Evolutionary conservation across 1,140 invertebrate genomes (phyloP), one percentile per base, ranked within the genome.

Genomic region (Drosophila gunungcola): DNA sequence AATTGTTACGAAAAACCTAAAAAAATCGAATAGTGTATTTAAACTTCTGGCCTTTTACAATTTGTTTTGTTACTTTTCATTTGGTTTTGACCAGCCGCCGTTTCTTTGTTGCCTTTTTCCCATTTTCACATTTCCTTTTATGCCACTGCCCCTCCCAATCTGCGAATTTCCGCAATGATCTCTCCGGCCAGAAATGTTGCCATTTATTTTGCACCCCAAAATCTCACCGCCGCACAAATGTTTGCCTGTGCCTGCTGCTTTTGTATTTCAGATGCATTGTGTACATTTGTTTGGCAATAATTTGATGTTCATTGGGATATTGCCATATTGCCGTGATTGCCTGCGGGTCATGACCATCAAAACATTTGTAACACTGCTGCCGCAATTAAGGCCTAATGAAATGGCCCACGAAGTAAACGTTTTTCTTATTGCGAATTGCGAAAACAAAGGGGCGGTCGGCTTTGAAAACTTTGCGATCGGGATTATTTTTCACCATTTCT

Each of bases 371-470:
- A 48, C 49, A 16, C 32, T 7, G 0, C 41, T 11, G 7, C 27
- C 21, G 13, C 42, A 68, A 60, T 84, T 61, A 91, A 62, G 81
- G 83, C 46, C 63, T 89, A 7, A 74, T 51, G 36, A 91, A 85
- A 69, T 88, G 91, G 9, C 91, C 91, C 12, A 86, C 77, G 39
- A 91, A 85, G 36, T 72, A 88, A 21, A 91, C 74, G n/a, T 74
- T 73, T 57, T 63, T 63, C 12, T 56, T 77, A 55, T 78, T 78
- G 36, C 85, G 72, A 34, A 91, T 88, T 25, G 76, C 78, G 70
- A 91, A 92, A 10, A 91, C 74, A 49, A 92, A 92, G 32, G 91
- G 88, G 48, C 76, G 91, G 67, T 92, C 63, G 3, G 78, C 91
- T 32, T 54, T 70, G 51, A 92, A 91, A 32, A 63, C 11, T 46